Evolutionary conservation across 2,797 vertebrate genomes (phyloP).

Genomic region (Momotus momota): DNA sequence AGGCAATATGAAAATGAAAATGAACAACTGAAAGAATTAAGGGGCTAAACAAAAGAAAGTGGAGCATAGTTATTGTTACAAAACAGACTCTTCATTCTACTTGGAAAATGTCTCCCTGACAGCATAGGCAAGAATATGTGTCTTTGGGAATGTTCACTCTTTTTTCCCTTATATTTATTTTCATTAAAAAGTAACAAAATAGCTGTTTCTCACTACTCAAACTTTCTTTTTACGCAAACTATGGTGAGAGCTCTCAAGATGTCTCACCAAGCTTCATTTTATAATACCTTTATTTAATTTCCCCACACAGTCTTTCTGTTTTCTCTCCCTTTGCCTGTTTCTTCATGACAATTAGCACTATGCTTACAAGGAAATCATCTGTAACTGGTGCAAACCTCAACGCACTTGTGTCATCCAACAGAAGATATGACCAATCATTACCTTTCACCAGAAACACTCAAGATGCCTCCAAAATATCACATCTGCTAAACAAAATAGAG

Average conservation of each 20-base stretch:
- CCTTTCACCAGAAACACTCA: not conserved
- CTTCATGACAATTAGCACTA: not conserved
- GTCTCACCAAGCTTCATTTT: not conserved
- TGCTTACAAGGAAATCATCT: not conserved
- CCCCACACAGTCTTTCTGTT: not conserved
- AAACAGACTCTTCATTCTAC: not conserved
- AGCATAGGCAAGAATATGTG: not conserved
- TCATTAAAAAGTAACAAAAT: not conserved
- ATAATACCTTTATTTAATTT: constrained; percentile 30
- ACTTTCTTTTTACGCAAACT: not conserved
- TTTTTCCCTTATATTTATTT: not conserved
- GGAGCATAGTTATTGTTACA: not conserved
- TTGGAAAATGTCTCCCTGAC: not conserved
- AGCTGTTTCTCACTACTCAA: not conserved
- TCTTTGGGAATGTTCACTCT: not conserved
- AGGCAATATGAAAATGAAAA: not conserved
- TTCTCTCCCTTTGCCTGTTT: not conserved
- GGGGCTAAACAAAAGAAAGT: not conserved
- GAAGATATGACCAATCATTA: not conserved
- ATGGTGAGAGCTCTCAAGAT: not conserved
- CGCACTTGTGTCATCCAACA: not conserved
- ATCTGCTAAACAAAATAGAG: not conserved
- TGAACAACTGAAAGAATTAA: not conserved
- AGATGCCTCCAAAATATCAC: not conserved
- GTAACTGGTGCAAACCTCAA: not conserved